Percentiles rank a stretch among this genome's conserved stretches.
phyloP scores from a whole-genome alignment of 1,140 invertebrate species.

The Pseudomyrmex cubaensis region DNA sequence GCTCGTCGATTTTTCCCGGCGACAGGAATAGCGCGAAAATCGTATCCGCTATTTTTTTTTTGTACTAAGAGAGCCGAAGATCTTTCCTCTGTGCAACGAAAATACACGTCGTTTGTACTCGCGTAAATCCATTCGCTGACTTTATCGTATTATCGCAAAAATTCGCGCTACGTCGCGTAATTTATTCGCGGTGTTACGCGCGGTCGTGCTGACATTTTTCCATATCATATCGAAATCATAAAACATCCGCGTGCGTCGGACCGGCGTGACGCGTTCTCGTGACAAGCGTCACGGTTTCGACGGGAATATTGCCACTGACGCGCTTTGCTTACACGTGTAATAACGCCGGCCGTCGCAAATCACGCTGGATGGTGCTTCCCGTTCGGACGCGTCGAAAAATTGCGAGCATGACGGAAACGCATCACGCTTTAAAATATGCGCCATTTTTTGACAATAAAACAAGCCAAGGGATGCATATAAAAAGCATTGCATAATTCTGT shows the following conservation, averaged over 20 bases:
- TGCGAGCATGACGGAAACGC: constrained; percentile 13
- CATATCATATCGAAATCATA: constrained; percentile 39
- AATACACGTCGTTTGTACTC: constrained; percentile 6
- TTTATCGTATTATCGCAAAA: not conserved
- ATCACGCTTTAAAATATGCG: constrained; percentile 33
- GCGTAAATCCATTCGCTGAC: constrained; percentile 22
- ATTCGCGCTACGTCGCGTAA: not conserved
- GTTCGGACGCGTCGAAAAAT: constrained; percentile 40
- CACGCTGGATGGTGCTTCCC: not conserved
- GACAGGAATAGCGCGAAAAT: constrained; percentile 41
- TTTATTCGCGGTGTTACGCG: constrained; percentile 1
- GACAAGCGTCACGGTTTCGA: constrained; percentile 50
- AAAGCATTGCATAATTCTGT: constrained; percentile 11
- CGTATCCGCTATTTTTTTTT: constrained; percentile 33
- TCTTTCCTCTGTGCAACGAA: not conserved
- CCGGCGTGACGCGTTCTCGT: constrained; percentile 17
- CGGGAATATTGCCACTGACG: constrained; percentile 51
- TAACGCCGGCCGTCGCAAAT: constrained; percentile 35
- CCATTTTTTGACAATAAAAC: constrained; percentile 21
- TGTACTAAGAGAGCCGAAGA: constrained; percentile 4
- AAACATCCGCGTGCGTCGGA: constrained; percentile 32
- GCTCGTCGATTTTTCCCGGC: constrained; percentile 54
- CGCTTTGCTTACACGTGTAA: constrained; percentile 49
- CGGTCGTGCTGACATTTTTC: not conserved
- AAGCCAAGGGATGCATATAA: not conserved